Evolutionary conservation across 2,797 vertebrate species (phyloP), one percentile per base, ranked within the genome.

Genomic region (Danio albolineatus): DNA sequence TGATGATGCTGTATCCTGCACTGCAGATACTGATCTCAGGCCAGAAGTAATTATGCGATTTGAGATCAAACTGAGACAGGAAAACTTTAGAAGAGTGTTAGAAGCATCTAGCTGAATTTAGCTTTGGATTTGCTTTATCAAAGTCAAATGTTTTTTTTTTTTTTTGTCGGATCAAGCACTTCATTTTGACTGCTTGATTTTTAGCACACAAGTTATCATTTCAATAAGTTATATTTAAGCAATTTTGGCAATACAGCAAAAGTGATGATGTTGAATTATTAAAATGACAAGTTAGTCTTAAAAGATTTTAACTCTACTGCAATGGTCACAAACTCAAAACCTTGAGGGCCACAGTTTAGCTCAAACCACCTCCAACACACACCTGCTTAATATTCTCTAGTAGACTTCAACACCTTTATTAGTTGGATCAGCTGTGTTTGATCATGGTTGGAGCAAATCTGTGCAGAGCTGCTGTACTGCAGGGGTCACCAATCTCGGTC

Each of bases 11-110:
- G 51, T 12, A 56, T 61, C 43, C 49, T 57, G 39, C 59, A 78
- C 46, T 74, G 73, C 48, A 61, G 65, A 78, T 54, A 69, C 48
- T 80, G 59, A 82, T 78, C 79, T 78, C 51, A 85, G 72, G 72
- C 28, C 66, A 73, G 41, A 76, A 41, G 13, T 39, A 73, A 61
- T 56, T 56, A 51, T 69, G 69, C 46, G 28, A 62, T 67, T 46
- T 60, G 12, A 59, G 54, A 69, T 48, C 51, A 72, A 72, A 72
- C 69, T 39, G 36, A 56, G 39, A 72, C 43, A 39, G 17, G 17
- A 56, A 72, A 49, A 54, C 6, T 41, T 53, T 6, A 39, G 48
- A 56, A 19, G 44, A 36, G 7, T 16, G 16, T 67, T 44, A 49
- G 10, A 66, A 67, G 21, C 44, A 38, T 51, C 13, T 8, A 44